phyloP scores from a whole-genome alignment of 2,113 vertebrate genomes.

The Paracanthobrama guichenoti region DNA sequence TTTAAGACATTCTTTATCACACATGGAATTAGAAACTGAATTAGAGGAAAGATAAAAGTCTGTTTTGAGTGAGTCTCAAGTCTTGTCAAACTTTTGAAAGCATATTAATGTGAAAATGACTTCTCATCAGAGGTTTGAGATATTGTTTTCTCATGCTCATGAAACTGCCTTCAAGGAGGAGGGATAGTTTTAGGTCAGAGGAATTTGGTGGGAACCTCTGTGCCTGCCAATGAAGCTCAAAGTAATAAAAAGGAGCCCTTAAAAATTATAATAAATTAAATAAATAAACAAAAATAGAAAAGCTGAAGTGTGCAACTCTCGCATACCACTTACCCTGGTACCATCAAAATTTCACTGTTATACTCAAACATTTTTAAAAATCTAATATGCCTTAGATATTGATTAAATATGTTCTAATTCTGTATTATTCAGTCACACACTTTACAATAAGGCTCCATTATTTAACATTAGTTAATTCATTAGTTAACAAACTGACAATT shows the following conservation, averaged over 20 bases:
- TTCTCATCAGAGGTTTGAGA: background rate
- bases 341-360: no score
- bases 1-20: constrained; percentile 2
- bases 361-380: background rate
- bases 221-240: constrained; percentile 64
- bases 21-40: background rate
- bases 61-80: background rate
- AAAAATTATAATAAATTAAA: background rate
- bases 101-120: background rate
- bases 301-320: background rate
- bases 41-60: constrained; percentile 1
- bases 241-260: constrained; percentile 33
- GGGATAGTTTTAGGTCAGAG: constrained; percentile 51
- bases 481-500: no score
- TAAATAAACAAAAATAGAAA: background rate
- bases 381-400: no score
- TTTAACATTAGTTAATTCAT: no score
- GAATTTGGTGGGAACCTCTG: constrained; percentile 69
- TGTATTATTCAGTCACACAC: no score
- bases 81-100: background rate
- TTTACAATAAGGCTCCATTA: no score
- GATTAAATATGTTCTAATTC: no score
- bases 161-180: constrained; percentile 45
- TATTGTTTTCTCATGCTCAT: constrained; percentile 29
- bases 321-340: background rate